These are phyloP conservation scores for Bradypus variegatus DNA, from an alignment of 2,797 vertebrate species.

Conservation along the genomic window DNA sequence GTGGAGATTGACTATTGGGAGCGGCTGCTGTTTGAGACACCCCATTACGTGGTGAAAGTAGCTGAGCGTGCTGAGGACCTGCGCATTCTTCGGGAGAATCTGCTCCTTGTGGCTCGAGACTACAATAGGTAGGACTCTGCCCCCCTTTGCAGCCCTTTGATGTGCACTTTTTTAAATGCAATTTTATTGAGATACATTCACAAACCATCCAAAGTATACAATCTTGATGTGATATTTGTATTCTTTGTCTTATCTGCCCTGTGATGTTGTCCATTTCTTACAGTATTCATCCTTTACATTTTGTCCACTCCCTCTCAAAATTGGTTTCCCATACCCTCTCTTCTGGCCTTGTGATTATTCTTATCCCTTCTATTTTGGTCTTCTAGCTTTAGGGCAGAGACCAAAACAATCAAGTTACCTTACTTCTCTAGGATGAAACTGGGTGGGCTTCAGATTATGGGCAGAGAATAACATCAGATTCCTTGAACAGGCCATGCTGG, in stretches of 20 bases:
- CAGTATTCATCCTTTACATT: background rate
- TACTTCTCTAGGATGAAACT: background rate
- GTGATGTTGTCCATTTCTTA: background rate
- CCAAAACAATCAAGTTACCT: background rate
- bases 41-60: slow-evolving; percentile 76
- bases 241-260: background rate
- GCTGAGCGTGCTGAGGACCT: slow-evolving; percentile 81
- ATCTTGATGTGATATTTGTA: background rate
- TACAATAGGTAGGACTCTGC: slow-evolving; percentile 81
- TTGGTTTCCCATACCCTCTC: background rate
- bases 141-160: background rate
- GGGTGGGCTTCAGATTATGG: background rate
- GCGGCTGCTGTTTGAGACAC: slow-evolving; percentile 80
- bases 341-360: background rate
- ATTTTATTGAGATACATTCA: too few relatives aligned
- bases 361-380: background rate
- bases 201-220: too few relatives aligned
- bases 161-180: background rate
- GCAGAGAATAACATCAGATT: background rate
- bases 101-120: slow-evolving; percentile 78
- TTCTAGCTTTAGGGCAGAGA: background rate
- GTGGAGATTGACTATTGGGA: slow-evolving; percentile 87
- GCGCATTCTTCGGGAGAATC: slow-evolving; percentile 76
- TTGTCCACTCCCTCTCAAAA: background rate
- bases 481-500: background rate